Evolutionary conservation across 1,140 invertebrate species (phyloP), one percentile per base, ranked within the genome.

Genomic region (Drosophila kikkawai): DNA sequence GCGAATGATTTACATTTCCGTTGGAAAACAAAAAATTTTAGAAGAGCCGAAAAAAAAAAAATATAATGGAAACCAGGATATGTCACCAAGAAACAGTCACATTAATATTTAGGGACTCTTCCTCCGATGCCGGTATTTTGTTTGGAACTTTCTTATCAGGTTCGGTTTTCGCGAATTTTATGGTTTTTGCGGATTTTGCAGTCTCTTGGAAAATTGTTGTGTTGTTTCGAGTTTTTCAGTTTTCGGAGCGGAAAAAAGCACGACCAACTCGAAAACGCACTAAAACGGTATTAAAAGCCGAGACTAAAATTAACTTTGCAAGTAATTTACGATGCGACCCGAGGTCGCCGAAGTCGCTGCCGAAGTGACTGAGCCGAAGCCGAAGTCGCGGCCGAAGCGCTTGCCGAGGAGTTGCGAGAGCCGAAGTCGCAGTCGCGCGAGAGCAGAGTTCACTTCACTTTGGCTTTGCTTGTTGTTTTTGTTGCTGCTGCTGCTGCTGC

Each of bases 251-350:
- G 53, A 47, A 64, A 79, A 82, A 86, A 91, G 78, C 91, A 92
- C 91, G 91, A 92, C 91, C 87, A 92, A 92, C 91, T 92, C 84
- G 91, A 92, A 92, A 92, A 92, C 86, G 86, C 87, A 86, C 87
- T 85, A 86, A 92, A 92, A 91, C 91, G 91, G 79, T 92, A 92
- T 92, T 92, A 83, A 92, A 92, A 88, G 83, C 91, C 86, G 83
- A 92, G 91, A 88, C 86, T 88, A 80, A 91, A 92, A 70, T 88
- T 82, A 91, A 92, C 91, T 92, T 92, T 92, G 81, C 86, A 92
- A 92, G 91, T 90, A 85, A 90, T 92, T 88, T 91, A 82, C 73
- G 75, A 76, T 76, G 47, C 74, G 45, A 79, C 44, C 59, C 78
- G 79, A 81, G 65, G 53, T 80, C 51, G 82, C 68, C 53, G 45